Base-by-base conservation (phyloP, 2,888 invertebrate species). In the Athalia cordata region DNA sequence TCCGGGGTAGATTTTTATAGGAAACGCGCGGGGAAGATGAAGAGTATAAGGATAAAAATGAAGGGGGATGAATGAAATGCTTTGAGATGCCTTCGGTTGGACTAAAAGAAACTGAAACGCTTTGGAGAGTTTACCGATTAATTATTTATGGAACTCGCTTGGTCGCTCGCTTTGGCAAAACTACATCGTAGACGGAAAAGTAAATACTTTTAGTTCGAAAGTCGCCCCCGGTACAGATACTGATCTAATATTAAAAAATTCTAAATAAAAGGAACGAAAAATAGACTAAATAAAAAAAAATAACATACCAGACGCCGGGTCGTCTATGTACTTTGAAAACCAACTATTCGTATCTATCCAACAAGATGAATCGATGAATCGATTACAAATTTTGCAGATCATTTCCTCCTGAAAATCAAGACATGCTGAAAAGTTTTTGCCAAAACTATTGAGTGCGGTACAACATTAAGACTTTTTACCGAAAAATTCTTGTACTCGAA, bases 71-170 rank as follows among this genome's bases (percentile, higher is more conserved):
- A 52, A 11, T 3, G 55, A 55, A 55, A 55, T n/a, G 55, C 55
- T 55, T 55, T 55, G 9, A n/a, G 55, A 9, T 6, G 7, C 55
- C 6, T 9, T n/a, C 9, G 55, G 9, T 55, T 55, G 11, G 6
- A 55, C 55, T 55, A 55, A 72, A 47, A 59, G 13, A 59, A 72
- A 47, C 45, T 59, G 47, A 72, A 72, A 72, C 45, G 57, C 7
- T 59, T 59, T 59, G 11, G 47, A 47, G 59, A 59, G 72, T 45
- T 59, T 72, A 47, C 45, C n/a, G 59, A 72, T 72, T 72, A 72
- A 72, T 72, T 72, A 72, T 72, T 72, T 47, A 72, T 5, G n/a
- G 52, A 59, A 47, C 11, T 68, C 68, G 6, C 55, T 67, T 49
- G 55, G 15, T 13, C 61, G 52, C 47, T 13, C 43, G 64, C 64